phyloP scores from a whole-genome alignment of 2,888 invertebrate species.

The Drosophila kokeensis region DNA sequence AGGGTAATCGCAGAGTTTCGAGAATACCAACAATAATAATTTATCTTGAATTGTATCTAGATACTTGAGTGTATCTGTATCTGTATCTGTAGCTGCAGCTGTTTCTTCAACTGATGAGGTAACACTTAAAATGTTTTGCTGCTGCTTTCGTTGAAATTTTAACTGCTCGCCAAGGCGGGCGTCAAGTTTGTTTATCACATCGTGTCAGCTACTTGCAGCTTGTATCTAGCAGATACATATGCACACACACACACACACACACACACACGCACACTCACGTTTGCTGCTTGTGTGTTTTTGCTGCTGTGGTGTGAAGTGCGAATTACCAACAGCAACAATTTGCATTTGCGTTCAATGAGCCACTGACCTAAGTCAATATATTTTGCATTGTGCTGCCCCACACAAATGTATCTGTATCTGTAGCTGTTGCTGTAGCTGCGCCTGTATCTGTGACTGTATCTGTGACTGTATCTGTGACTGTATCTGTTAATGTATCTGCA shows the following conservation, averaged over 20 bases:
- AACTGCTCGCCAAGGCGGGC: constrained; percentile 67
- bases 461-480: constrained; percentile 28
- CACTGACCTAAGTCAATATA: constrained; percentile 83
- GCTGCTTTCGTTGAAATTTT: constrained; percentile 44
- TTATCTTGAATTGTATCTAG: constrained; percentile 12
- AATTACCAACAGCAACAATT: constrained; percentile 78
- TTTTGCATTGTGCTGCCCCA: constrained; percentile 73
- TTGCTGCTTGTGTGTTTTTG: constrained; percentile 8
- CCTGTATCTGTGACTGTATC: constrained; percentile 37
- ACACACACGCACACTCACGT: background rate
- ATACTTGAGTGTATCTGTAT: constrained; percentile 4
- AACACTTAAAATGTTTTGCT: constrained; percentile 50
- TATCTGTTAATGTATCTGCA: constrained; percentile 23
- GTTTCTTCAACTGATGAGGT: constrained; percentile 59
- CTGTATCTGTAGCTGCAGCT: constrained; percentile 1
- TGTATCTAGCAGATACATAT: constrained; percentile 66
- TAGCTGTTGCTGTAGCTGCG: constrained; percentile 42
- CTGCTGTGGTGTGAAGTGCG: constrained; percentile 66
- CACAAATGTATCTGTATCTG: constrained; percentile 42
- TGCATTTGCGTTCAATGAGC: constrained; percentile 84
- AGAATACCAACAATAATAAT: constrained; percentile 4
- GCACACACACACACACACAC: constrained; percentile 8
- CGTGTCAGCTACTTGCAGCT: constrained; percentile 74
- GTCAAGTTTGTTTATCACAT: constrained; percentile 78
- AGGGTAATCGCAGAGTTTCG: background rate